phyloP scores from a whole-genome alignment of 2,888 invertebrate genomes.

The Epinotia ramella region DNA sequence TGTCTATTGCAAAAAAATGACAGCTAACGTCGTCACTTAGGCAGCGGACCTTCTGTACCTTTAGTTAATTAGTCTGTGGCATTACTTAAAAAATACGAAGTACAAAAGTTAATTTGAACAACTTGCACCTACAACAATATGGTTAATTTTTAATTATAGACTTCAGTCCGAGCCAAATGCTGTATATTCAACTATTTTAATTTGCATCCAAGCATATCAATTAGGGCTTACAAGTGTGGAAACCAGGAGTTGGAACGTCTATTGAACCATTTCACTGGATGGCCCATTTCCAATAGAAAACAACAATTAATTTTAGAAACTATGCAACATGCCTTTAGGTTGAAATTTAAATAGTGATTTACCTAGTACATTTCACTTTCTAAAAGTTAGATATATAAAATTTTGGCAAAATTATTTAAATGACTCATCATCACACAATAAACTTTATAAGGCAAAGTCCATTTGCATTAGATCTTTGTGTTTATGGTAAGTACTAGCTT shows the following conservation, averaged over 20 bases:
- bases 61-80: no score
- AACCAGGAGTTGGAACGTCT: neutral
- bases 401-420: no score
- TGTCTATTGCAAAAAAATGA: no score
- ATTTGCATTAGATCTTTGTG: no score
- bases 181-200: neutral
- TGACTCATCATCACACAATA: no score
- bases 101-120: neutral
- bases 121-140: neutral
- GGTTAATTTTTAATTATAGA: neutral
- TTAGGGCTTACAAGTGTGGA: conserved; percentile 8
- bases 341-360: neutral
- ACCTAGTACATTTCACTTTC: no score
- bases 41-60: no score
- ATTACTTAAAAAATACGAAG: no score
- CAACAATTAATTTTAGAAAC: neutral
- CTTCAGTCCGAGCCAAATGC: neutral
- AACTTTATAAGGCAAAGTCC: no score
- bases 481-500: no score
- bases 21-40: no score
- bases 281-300: conserved; percentile 11
- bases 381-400: no score
- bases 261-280: neutral
- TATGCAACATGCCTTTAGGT: neutral
- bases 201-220: neutral